Evolutionary conservation across 1,140 invertebrate species (phyloP).

Genomic region (Neodiprion lecontei): DNA sequence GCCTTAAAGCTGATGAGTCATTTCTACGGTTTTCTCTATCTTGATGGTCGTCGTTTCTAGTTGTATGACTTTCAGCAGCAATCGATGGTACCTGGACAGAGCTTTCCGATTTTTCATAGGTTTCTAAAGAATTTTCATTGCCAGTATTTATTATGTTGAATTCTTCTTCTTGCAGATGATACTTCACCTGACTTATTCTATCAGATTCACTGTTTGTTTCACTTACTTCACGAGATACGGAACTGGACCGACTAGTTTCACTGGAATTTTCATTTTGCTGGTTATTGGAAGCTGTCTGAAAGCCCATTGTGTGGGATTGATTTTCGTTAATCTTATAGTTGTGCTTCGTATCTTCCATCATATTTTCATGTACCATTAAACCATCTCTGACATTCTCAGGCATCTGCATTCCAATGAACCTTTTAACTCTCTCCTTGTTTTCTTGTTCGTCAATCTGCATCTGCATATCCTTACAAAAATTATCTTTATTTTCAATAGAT

Average conservation of each 20-base stretch:
- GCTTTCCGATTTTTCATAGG: background rate
- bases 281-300: background rate
- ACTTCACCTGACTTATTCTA: background rate
- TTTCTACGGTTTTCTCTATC: background rate
- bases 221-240: background rate
- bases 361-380: background rate
- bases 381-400: background rate
- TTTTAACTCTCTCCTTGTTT: background rate
- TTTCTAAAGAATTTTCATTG: slow-evolving; percentile 4
- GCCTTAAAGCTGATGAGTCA: background rate
- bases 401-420: background rate
- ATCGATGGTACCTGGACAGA: background rate
- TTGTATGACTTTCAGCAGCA: background rate
- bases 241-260: background rate
- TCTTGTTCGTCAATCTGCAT: background rate
- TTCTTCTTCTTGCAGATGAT: background rate
- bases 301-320: background rate
- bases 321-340: background rate
- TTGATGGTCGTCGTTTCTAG: too few relatives aligned
- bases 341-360: background rate
- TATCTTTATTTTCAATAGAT: background rate
- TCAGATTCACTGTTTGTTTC: background rate
- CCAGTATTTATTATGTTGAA: background rate
- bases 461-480: background rate
- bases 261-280: background rate